Conservation (phyloP, 2,113 vertebrate species). For the Macrotis lagotis region DNA sequence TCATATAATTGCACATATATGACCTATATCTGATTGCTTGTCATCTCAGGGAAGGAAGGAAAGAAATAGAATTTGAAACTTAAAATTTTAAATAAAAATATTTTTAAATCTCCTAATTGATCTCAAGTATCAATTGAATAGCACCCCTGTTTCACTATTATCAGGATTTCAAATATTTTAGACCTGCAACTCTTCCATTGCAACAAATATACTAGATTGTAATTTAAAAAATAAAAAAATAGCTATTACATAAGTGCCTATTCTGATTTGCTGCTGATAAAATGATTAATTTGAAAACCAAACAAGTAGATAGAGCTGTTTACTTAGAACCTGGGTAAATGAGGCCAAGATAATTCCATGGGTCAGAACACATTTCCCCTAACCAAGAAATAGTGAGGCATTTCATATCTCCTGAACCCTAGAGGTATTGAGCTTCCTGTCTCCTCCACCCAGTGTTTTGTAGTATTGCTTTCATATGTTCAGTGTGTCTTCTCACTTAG, state of each 20-base stretch:
- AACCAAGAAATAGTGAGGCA: constrained; percentile 63
- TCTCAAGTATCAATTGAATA: not conserved
- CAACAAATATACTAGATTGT: not conserved
- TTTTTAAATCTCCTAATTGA: not conserved
- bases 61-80: too few species aligned
- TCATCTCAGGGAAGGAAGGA: too few species aligned
- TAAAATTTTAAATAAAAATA: too few species aligned
- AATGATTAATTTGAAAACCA: not conserved
- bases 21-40: too few species aligned
- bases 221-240: not conserved
- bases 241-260: not conserved
- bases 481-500: constrained; percentile 6
- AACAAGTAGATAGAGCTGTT: not conserved
- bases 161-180: not conserved
- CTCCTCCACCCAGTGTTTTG: constrained; percentile 49
- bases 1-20: too few species aligned
- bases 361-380: constrained; percentile 73
- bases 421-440: constrained; percentile 70
- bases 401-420: constrained; percentile 58
- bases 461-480: constrained; percentile 30
- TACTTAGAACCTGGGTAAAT: constrained; percentile 69
- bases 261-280: not conserved
- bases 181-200: not conserved
- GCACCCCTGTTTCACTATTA: not conserved
- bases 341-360: constrained; percentile 64